A percentile compares a stretch with the other conserved stretches of the same genome.
These are phyloP conservation scores for Epizoanthus ramosus DNA, from an alignment of 92 coral and sea anemone species.

Conservation along the genomic window DNA sequence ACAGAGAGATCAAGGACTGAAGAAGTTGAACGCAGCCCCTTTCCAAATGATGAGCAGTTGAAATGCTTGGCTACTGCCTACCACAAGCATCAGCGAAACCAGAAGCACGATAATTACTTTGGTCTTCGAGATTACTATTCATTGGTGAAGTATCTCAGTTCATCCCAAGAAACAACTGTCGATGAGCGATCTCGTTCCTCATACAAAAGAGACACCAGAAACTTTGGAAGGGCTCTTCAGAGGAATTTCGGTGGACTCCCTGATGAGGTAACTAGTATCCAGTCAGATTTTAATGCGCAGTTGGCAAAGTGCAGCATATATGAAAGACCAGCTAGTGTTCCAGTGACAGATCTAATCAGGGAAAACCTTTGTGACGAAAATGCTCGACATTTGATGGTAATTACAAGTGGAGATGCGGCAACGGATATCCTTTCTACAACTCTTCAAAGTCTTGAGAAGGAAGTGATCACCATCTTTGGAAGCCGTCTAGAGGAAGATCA, in stretches of 20 bases:
- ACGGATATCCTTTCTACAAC: constrained; percentile 45
- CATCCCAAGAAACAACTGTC: neutral
- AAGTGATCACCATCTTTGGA: constrained; percentile 54
- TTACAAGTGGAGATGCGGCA: constrained; percentile 65
- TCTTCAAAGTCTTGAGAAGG: constrained; percentile 38
- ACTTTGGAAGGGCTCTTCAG: constrained; percentile 27
- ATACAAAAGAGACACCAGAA: neutral
- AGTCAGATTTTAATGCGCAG: neutral
- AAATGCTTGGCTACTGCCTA: constrained; percentile 15
- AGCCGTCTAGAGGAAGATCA: constrained; percentile 62
- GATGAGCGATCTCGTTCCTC: neutral
- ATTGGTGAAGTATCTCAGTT: constrained; percentile 15
- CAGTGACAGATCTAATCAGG: constrained; percentile 26
- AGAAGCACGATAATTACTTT: constrained; percentile 32
- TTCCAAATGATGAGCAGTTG: constrained; percentile 7
- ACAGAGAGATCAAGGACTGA: neutral
- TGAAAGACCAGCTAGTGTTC: neutral
- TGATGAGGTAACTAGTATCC: neutral
- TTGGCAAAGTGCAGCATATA: constrained; percentile 5
- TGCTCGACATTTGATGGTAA: constrained; percentile 68
- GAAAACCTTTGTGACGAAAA: constrained; percentile 43
- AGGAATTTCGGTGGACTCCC: constrained; percentile 27
- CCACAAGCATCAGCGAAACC: constrained; percentile 11
- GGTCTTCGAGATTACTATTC: constrained; percentile 46
- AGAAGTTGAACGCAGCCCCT: neutral